Evolutionary conservation across 1,140 invertebrate species (phyloP).

Genomic region (Drosophila chauvacae): DNA sequence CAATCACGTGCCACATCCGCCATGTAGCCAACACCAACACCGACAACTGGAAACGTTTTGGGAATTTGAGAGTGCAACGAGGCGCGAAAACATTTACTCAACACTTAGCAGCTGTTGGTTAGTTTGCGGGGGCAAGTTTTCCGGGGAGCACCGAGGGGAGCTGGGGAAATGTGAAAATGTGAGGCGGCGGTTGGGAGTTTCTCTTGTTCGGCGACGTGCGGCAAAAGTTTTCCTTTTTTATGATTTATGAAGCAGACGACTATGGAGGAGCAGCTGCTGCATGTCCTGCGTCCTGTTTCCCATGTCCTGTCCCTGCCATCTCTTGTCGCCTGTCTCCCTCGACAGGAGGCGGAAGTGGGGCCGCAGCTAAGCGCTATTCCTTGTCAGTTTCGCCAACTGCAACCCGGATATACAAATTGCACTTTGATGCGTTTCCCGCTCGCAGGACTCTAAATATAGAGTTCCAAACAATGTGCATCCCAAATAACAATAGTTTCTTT

Average conservation of each 20-base stretch:
- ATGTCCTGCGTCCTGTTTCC: constrained; percentile 22
- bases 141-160: neutral
- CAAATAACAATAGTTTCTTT: constrained; percentile 74
- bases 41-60: constrained; percentile 55
- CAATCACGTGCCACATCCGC: constrained; percentile 68
- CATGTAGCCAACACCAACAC: constrained; percentile 29
- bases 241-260: constrained; percentile 77
- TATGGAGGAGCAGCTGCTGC: constrained; percentile 58
- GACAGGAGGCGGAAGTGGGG: constrained; percentile 54
- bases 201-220: constrained; percentile 59
- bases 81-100: constrained; percentile 82
- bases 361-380: constrained; percentile 48
- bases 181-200: constrained; percentile 14
- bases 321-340: constrained; percentile 31
- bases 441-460: constrained; percentile 25
- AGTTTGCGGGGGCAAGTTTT: constrained; percentile 31
- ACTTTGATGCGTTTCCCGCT: constrained; percentile 68
- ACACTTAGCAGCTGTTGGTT: constrained; percentile 75
- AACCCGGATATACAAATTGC: constrained; percentile 77
- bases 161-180: constrained; percentile 12
- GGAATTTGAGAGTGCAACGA: constrained; percentile 71
- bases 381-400: constrained; percentile 45
- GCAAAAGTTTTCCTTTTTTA: constrained; percentile 73
- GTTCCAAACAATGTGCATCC: constrained; percentile 58
- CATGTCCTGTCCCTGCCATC: constrained; percentile 22